Percentiles rank a stretch among this genome's conserved stretches.
Conservation (phyloP, 1,140 invertebrate genomes). For the Bombus ignitus region DNA sequence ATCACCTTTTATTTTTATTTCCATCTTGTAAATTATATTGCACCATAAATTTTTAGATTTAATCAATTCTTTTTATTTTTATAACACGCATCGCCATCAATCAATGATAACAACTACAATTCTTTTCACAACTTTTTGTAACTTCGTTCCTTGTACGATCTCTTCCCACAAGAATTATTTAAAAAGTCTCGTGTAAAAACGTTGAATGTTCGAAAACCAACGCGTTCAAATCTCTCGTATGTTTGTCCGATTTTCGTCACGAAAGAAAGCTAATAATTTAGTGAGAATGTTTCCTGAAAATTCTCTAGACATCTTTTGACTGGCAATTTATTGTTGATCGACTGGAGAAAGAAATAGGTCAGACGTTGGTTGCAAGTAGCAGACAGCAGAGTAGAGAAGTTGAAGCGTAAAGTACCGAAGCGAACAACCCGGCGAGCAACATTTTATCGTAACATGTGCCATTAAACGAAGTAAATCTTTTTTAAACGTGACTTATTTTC, state of each 20-base stretch:
- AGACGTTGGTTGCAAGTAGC: background rate
- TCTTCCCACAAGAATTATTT: no score
- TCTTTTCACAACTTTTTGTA: no score
- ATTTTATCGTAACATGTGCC: conserved; percentile 33
- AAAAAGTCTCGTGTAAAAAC: no score
- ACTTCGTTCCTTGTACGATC: no score
- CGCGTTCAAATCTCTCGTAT: no score
- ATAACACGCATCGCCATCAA: no score
- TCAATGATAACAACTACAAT: no score
- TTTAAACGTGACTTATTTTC: conserved; percentile 38
- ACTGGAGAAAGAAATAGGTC: background rate
- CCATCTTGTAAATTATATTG: background rate
- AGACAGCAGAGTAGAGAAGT: background rate
- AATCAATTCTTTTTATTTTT: background rate
- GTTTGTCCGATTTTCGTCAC: no score
- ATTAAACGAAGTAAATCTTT: conserved; percentile 43
- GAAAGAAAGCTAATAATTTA: no score
- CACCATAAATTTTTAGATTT: background rate
- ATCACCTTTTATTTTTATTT: background rate
- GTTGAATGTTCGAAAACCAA: no score
- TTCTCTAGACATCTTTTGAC: no score
- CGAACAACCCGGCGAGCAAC: conserved; percentile 8
- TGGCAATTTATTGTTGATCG: background rate
- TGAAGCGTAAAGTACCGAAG: conserved; percentile 11
- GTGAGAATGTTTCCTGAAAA: no score